Evolutionary conservation across 2,888 invertebrate species (phyloP), one percentile per base, ranked within the genome.

Genomic region (Microchrysa polita): DNA sequence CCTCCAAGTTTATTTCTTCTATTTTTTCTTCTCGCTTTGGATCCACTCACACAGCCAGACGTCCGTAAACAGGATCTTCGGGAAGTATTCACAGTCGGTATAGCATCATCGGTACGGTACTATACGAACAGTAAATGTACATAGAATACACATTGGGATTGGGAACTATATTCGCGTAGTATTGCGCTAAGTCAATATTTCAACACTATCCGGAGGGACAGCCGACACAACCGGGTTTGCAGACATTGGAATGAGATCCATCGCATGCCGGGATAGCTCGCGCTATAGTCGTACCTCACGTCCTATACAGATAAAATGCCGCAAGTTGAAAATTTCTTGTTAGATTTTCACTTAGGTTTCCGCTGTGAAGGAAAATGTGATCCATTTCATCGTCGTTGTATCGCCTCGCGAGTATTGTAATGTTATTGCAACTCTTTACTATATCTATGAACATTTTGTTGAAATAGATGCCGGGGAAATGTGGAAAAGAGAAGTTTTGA

Each of bases 381-480:
- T 40, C 42, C 44, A 12, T n/a, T n/a, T n/a, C n/a, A n/a, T n/a
- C n/a, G n/a, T n/a, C n/a, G n/a, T n/a, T n/a, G n/a, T n/a, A n/a
- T n/a, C n/a, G n/a, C n/a, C n/a, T 48, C 12, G 9, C 57, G 69
- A 69, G 57, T 69, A 69, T 55, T 69, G 55, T 40, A 69, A 55
- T 20, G 42, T 55, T 57, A 57, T 69, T 16, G 55, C 55, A 69
- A 69, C 40, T 57, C 55, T n/a, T n/a, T 69, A 42, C 69, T 12
- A 57, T 34, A 34, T 42, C 57, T 55, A 20, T 12, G 40, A 69
- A 69, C 55, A 57, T 69, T 69, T n/a, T 69, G 57, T 57, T 57
- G 69, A 69, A 57, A 69, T 34, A 18, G 57, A 69, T 40, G 57
- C 18, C 22, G 22, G 42, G 22, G 48, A 18, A n/a, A 48, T 14